phyloP scores from a whole-genome alignment of 2,888 invertebrate genomes.

The Drosophila fungiperda region DNA sequence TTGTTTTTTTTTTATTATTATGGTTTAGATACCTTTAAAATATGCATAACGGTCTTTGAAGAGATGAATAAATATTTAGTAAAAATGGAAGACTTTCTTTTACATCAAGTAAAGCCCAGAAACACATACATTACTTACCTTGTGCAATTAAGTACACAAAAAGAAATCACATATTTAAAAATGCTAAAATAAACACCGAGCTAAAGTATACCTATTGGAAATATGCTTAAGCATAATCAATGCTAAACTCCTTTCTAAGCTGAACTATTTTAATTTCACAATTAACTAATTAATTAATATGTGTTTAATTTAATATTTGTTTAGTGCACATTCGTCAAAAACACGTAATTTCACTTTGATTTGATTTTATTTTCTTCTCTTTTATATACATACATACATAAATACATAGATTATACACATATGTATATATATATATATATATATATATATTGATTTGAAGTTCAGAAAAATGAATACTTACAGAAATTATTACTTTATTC shows the following conservation, averaged over 20 bases:
- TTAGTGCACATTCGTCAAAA: slow-evolving; percentile 1
- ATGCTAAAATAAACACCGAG: background rate
- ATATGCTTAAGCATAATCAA: background rate
- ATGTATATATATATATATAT: background rate
- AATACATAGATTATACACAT: background rate
- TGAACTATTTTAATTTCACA: background rate
- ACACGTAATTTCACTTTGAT: slow-evolving; percentile 1
- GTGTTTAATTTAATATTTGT: background rate
- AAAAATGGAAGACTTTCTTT: background rate
- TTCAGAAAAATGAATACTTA: slow-evolving; percentile 20
- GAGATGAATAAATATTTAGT: background rate
- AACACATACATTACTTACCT: background rate
- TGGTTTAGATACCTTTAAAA: slow-evolving; percentile 3
- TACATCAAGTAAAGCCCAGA: background rate
- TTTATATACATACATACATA: slow-evolving; percentile 4
- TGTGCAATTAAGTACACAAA: background rate
- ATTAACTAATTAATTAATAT: background rate
- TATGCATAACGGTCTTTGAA: background rate
- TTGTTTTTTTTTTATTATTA: background rate
- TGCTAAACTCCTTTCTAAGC: background rate
- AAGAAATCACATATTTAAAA: background rate
- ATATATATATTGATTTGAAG: slow-evolving; percentile 3
- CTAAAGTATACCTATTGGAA: background rate
- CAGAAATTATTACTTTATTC: slow-evolving; percentile 13
- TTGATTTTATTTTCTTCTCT: background rate